These are phyloP conservation scores for Hydrotaea diabolus DNA, from an alignment of 2,888 invertebrate genomes.

Conservation along the genomic window DNA sequence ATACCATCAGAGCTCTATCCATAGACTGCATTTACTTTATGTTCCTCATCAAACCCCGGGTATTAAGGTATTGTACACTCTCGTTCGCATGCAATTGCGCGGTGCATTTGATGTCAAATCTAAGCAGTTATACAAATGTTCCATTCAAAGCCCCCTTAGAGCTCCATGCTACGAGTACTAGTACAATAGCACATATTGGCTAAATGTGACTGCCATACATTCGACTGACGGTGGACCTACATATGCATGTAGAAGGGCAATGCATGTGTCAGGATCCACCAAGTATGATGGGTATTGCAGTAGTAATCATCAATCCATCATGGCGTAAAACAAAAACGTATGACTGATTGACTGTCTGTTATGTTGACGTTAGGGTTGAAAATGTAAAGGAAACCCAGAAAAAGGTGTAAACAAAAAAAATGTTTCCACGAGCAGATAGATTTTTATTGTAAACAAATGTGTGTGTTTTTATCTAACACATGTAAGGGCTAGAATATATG, in stretches of 20 bases:
- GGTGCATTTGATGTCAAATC: not conserved
- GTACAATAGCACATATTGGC: no score
- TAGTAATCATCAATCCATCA: not conserved
- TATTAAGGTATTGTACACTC: no score
- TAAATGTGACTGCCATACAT: not conserved
- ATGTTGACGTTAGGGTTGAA: not conserved
- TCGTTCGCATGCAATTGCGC: not conserved
- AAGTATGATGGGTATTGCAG: not conserved
- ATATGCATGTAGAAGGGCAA: not conserved
- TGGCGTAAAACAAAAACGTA: not conserved
- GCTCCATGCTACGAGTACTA: not conserved
- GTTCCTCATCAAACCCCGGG: not conserved
- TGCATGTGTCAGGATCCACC: not conserved
- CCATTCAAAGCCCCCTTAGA: not conserved
- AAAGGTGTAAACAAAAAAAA: not conserved
- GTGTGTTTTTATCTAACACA: not conserved
- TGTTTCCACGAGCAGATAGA: no score
- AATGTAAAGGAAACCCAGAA: not conserved
- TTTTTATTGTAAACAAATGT: not conserved
- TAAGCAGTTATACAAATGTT: not conserved
- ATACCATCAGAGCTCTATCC: not conserved
- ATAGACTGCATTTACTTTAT: not conserved
- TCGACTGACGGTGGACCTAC: no score
- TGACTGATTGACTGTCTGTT: not conserved
- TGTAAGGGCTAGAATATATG: not conserved